Conservation (phyloP, 2,113 vertebrate species). For the Castor canadensis region DNA sequence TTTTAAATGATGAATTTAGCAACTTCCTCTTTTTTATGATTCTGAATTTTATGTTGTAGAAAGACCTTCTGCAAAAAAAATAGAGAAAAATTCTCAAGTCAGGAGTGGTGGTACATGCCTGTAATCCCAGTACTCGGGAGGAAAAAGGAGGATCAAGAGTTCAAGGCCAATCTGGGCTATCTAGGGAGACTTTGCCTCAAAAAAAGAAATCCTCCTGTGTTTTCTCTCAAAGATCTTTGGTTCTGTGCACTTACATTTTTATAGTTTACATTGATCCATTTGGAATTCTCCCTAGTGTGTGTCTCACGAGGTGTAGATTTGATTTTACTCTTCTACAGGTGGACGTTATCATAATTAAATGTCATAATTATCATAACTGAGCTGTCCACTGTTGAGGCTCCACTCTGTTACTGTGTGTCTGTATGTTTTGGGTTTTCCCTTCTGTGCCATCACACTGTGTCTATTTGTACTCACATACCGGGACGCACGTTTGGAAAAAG, state of each 20-base stretch:
- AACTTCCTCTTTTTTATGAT: neutral
- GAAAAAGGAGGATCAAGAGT: neutral
- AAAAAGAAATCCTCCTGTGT: too few relatives aligned
- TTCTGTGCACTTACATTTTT: neutral
- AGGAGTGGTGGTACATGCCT: neutral
- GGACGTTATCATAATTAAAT: neutral
- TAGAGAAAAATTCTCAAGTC: neutral
- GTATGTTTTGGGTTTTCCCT: neutral
- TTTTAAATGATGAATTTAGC: neutral
- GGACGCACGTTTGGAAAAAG: neutral
- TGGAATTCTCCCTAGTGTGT: neutral
- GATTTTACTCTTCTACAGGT: neutral
- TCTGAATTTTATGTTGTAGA: neutral
- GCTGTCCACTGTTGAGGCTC: neutral
- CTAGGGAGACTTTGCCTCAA: neutral
- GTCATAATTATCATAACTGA: neutral
- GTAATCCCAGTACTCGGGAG: neutral
- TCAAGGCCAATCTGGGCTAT: neutral
- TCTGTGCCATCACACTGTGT: neutral
- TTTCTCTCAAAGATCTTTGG: neutral
- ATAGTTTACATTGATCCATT: conserved; percentile 16
- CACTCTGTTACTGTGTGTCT: neutral
- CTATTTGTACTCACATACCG: neutral
- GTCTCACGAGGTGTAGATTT: neutral
- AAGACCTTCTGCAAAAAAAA: neutral